phyloP scores from a whole-genome alignment of 1,140 invertebrate genomes.

The Mactra quadrangularis region DNA sequence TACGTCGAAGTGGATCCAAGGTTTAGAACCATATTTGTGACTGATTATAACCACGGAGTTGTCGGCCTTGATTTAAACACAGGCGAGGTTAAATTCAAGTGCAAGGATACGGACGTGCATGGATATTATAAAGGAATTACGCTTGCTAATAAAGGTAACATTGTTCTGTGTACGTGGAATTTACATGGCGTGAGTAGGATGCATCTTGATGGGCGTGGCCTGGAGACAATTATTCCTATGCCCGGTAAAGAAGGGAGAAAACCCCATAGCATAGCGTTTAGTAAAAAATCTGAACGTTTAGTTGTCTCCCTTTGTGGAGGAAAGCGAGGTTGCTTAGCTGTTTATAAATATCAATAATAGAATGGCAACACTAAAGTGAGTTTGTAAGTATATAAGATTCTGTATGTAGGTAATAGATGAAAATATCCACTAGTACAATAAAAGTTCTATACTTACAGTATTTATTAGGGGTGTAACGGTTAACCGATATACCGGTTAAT shows the following conservation, averaged over 20 bases:
- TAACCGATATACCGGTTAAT: too few relatives aligned
- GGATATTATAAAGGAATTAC: conserved; percentile 53
- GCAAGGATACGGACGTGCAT: conserved; percentile 57
- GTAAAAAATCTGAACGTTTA: conserved; percentile 41
- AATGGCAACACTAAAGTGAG: too few relatives aligned
- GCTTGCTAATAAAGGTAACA: conserved; percentile 42
- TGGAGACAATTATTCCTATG: conserved; percentile 54
- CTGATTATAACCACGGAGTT: conserved; percentile 56
- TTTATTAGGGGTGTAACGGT: too few relatives aligned
- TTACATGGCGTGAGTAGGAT: conserved; percentile 44
- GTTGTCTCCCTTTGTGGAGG: conserved; percentile 43
- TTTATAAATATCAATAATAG: conserved; percentile 45
- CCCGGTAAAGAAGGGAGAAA: conserved; percentile 53
- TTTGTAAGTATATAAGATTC: too few relatives aligned
- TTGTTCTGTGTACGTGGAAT: conserved; percentile 55
- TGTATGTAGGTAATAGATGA: too few relatives aligned
- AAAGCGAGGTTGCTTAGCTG: conserved; percentile 21
- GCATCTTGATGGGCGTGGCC: conserved; percentile 50
- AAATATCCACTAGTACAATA: too few relatives aligned
- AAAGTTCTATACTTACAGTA: too few relatives aligned
- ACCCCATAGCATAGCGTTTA: conserved; percentile 39
- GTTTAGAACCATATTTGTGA: conserved; percentile 35
- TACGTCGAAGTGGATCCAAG: conserved; percentile 46
- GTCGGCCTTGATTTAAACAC: conserved; percentile 41
- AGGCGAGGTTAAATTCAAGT: conserved; percentile 51